These are phyloP conservation scores for Porites lobata DNA, from an alignment of 92 coral and sea anemone genomes.

Conservation along the genomic window DNA sequence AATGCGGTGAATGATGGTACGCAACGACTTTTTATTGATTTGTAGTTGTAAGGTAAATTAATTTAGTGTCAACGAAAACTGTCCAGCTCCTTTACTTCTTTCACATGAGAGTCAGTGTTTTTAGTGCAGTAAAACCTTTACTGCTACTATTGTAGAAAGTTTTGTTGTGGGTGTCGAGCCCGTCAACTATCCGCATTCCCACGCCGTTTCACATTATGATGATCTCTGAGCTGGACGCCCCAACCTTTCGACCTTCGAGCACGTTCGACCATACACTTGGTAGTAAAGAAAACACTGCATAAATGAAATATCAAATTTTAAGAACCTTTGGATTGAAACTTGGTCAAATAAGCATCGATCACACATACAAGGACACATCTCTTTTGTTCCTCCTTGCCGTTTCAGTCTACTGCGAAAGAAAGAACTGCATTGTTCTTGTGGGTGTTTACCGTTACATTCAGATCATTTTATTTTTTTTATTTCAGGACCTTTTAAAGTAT, in stretches of 20 bases:
- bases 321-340: no score
- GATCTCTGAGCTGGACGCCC: neutral
- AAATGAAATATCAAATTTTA: no score
- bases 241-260: neutral
- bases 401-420: no score
- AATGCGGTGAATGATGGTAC: slow-evolving; percentile 30
- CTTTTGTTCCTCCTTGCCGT: neutral
- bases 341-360: neutral
- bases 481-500: slow-evolving; percentile 48
- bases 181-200: neutral
- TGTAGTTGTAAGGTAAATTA: no score
- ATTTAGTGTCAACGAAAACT: no score
- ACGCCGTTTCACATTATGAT: slow-evolving; percentile 3
- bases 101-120: neutral
- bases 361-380: slow-evolving; percentile 7
- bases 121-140: neutral
- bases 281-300: no score
- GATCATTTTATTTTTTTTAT: no score
- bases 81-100: no score
- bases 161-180: neutral
- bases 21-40: neutral
- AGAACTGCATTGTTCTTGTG: no score
- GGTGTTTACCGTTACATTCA: no score
- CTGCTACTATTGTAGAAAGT: slow-evolving; percentile 4
- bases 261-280: neutral